Evolutionary conservation across 2,888 invertebrate species (phyloP), one percentile per base, ranked within the genome.

Genomic region (Alitta virens): DNA sequence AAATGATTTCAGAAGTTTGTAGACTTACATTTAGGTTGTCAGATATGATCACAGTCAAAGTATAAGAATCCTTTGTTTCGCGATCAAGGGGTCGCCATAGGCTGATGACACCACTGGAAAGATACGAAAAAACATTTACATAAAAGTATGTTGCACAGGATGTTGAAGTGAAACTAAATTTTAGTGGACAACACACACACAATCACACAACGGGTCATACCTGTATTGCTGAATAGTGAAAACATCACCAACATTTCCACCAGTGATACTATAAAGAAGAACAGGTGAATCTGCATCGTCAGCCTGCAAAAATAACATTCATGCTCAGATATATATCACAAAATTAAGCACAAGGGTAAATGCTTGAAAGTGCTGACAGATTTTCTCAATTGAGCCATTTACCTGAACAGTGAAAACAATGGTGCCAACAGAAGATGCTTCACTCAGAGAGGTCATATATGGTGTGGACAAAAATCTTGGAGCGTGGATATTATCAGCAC

Each of bases 41-140:
- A 9, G 46, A 58, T 1, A 52, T 58, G 7, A 46, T 9, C 2
- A 63, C 40, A 7, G 42, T 26, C 16, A 63, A 58, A 2, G 55
- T 43, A 40, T 57, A 64, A 25, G 26, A 51, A 33, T 42, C 56
- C 23, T 9, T 57, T n/a, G 21, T 18, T 52, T 64, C 64, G 42
- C 61, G 25, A 56, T 64, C 61, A 43, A 64, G 60, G 26, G 56
- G 62, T 49, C 59, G 59, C 50, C 52, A 51, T 51, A 59, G 23
- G 42, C 50, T 38, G 9, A 59, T 25, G 40, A 51, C 51, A 14
- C 59, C 59, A 25, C 59, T 59, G 3, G n/a, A 46, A 46, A n/a
- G 21, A 18, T 46, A 21, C 12, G 5, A 12, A 33, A 33, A 33
- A 33, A 33, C 33, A 33, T 33, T n/a, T n/a, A 12, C 33, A 33